Conservation (phyloP, 2,113 vertebrate genomes). For the Glareola pratincola region DNA sequence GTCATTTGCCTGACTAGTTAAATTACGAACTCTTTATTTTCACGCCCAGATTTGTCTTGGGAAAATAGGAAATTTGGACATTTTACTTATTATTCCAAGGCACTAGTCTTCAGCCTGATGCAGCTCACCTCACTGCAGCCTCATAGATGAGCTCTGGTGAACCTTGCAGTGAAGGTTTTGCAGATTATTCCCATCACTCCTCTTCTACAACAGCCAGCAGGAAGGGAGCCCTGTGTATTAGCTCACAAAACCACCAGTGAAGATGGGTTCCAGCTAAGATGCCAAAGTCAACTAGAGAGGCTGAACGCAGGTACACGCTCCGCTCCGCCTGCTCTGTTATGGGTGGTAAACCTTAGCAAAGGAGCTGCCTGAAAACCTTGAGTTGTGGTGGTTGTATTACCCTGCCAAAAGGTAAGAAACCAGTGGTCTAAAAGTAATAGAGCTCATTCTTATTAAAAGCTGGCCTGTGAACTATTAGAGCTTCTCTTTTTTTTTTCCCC, state of each 20-base stretch:
- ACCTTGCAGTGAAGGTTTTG: background rate
- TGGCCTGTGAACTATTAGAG: background rate
- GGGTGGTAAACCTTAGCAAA: background rate
- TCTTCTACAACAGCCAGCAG: background rate
- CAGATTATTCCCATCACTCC: background rate
- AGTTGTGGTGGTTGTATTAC: background rate
- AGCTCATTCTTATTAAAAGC: background rate
- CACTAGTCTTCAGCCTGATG: background rate
- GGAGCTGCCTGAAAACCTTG: background rate
- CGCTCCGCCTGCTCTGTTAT: accelerated
- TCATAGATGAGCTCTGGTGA: background rate
- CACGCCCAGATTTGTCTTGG: background rate
- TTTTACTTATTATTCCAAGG: background rate
- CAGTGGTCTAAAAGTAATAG: background rate
- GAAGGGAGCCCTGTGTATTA: background rate
- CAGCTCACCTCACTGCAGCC: background rate
- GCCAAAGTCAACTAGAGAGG: background rate
- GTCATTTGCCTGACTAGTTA: background rate
- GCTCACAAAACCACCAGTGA: background rate
- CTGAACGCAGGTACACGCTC: background rate
- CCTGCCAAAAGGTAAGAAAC: background rate
- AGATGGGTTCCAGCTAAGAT: background rate
- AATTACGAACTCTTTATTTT: background rate
- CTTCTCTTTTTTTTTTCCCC: too few species aligned
- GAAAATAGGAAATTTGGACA: background rate